Evolutionary conservation across 1,140 invertebrate species (phyloP), one percentile per base, ranked within the genome.

Genomic region (Hypothenemus hampei): DNA sequence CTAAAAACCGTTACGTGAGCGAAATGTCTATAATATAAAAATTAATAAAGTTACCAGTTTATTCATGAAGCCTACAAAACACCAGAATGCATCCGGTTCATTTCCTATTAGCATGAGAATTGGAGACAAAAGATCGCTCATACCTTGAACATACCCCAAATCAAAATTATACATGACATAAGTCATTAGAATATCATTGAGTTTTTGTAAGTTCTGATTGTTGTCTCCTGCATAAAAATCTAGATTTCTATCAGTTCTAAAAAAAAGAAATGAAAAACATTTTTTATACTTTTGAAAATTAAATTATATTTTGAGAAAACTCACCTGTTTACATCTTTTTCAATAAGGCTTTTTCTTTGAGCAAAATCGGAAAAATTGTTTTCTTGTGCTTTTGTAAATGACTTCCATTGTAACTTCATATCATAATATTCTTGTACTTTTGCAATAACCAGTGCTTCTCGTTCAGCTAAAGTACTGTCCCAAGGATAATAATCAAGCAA

Each of bases 81-180:
- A 97, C 97, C 97, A 99, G 79, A 99, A 99, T 1, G 93, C 85
- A 72, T 98, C 93, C 4, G 92, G 85, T 77, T 98, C 95, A 71
- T 92, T 87, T 51, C 90, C 81, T 78, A 96, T 82, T 10, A 98
- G 79, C 67, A 89, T 84, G 22, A 98, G 75, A 61, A 99, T 86
- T 1, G 96, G 96, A 13, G 93, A 90, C 23, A 98, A 74, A 36
- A 99, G 77, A 75, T 99, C 97, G 66, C 91, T 96, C 97, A 99
- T 99, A 13, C 97, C 91, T 72, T 92, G 89, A 1, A 94, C 90
- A 65, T 93, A 93, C 64, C 94, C 95, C 54, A 99, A 75, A 77
- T 99, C 96, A 75, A 99, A 99, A 75, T 99, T 97, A 70, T 97
- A 98, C 95, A 99, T 98, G n/a, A 94, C 87, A 72, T 98, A 99